Base-by-base conservation (phyloP, 1,140 invertebrate genomes). In the Philopotamus ludificatus region DNA sequence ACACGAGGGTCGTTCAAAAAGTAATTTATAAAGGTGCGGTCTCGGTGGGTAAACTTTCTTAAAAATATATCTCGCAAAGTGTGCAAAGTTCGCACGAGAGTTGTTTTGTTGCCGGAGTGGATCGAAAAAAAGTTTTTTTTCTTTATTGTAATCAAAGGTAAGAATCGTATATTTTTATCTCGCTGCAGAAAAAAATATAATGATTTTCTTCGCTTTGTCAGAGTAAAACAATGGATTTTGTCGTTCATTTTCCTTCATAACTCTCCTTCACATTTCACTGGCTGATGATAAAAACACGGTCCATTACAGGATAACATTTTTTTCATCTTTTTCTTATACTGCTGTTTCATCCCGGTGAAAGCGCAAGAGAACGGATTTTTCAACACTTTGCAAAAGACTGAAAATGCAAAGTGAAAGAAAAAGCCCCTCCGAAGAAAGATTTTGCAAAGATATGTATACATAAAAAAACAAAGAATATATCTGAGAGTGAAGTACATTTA, bases 11-110 rank as follows among this genome's bases (percentile, higher is more conserved):
- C 18, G 18, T 15, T 34, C 28, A 34, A 34, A 34, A 34, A 34
- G 28, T 34, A 34, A n/a, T 34, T 12, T 34, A 34, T 34, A 34
- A 21, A 55, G 41, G 54, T 16, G 54, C 28, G 23, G 54, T 41
- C 54, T 57, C 42, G 34, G 16, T 10, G 21, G n/a, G n/a, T n/a
- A n/a, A n/a, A n/a, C 54, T 41, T 28, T 57, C 34, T 57, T 57
- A 57, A 57, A 42, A 57, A 57, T 57, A 57, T 41, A 23, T 57
- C 54, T 57, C 34, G 54, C 18, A 10, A 28, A 57, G 42, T 57
- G 54, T 57, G 54, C 39, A 57, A 57, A 57, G 54, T 57, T 57
- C 34, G 18, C 34, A n/a, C n/a, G n/a, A n/a, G n/a, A n/a, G n/a
- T n/a, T n/a, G n/a, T n/a, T n/a, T n/a, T n/a, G n/a, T n/a, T n/a